Evolutionary conservation across 1,140 invertebrate species (phyloP).

Genomic region (Drepana arcuata): DNA sequence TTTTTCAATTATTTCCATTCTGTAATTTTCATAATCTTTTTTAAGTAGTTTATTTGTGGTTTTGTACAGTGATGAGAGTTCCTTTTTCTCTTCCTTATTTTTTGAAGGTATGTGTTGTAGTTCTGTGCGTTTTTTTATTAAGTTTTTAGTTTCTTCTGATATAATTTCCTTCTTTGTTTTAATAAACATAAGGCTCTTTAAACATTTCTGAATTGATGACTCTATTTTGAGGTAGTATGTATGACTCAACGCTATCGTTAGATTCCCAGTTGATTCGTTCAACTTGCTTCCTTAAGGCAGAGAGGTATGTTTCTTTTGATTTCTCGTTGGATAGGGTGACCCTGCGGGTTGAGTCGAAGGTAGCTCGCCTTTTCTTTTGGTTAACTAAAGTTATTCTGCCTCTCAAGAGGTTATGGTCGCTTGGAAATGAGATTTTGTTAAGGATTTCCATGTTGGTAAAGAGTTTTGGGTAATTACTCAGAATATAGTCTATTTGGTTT

Average conservation of each 20-base stretch:
- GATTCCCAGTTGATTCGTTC: conserved; percentile 5
- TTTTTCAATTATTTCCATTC: conserved; percentile 13
- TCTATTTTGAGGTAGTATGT: conserved; percentile 16
- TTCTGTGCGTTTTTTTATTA: conserved; percentile 8
- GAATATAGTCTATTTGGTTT: conserved; percentile 23
- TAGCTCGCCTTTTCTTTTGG: conserved; percentile 12
- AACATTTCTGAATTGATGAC: background rate
- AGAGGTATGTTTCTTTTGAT: conserved; percentile 1
- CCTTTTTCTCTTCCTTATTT: conserved; percentile 15
- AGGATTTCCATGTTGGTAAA: conserved; percentile 20
- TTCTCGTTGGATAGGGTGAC: background rate
- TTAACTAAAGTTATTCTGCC: conserved; percentile 11
- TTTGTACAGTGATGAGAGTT: conserved; percentile 16
- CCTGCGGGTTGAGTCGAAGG: background rate
- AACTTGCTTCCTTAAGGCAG: conserved; percentile 1
- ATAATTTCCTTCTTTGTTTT: conserved; percentile 9
- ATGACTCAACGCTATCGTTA: conserved; percentile 10
- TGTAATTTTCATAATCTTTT: conserved; percentile 19
- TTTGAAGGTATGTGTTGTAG: conserved; percentile 11
- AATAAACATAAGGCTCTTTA: background rate
- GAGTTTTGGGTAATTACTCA: conserved; percentile 10
- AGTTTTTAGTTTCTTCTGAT: conserved; percentile 11
- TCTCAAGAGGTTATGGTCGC: conserved; percentile 19
- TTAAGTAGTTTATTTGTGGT: conserved; percentile 16
- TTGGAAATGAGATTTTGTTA: conserved; percentile 13